Evolutionary conservation across 2,888 invertebrate genomes (phyloP).

Genomic region (Phrixothrix hirtus): DNA sequence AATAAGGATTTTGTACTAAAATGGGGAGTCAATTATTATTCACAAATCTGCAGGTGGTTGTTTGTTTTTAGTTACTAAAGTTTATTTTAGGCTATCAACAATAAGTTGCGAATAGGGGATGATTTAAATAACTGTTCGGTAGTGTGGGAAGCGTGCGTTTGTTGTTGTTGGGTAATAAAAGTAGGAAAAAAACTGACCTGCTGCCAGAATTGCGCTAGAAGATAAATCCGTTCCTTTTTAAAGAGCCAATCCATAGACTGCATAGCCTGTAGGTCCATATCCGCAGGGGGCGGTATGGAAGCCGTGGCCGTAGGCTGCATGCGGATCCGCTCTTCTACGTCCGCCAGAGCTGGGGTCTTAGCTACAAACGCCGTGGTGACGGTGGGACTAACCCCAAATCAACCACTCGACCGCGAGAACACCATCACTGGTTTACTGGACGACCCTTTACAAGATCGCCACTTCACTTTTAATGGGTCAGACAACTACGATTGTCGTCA

Average conservation of each 20-base stretch:
- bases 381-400: conserved; percentile 29
- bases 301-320: conserved; percentile 74
- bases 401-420: conserved; percentile 31
- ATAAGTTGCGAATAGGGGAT: too few species aligned
- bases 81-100: too few species aligned
- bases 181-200: conserved; percentile 70
- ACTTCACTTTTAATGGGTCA: conserved; percentile 20
- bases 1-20: too few species aligned
- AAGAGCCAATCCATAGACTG: conserved; percentile 97
- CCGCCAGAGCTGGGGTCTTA: conserved; percentile 43
- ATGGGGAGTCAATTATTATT: neutral
- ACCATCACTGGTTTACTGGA: conserved; percentile 17
- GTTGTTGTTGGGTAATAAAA: too few species aligned
- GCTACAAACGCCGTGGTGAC: conserved; percentile 42
- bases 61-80: too few species aligned
- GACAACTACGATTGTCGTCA: conserved; percentile 12
- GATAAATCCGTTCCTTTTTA: conserved; percentile 93
- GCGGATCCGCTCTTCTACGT: conserved; percentile 57
- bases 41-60: too few species aligned
- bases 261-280: conserved; percentile 92
- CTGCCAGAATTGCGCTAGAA: conserved; percentile 95
- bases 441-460: conserved; percentile 20
- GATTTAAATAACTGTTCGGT: too few species aligned
- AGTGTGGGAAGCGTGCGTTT: too few species aligned
- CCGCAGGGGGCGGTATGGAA: conserved; percentile 66